Conservation (phyloP, 2,888 invertebrate species). For the Brassicogethes aeneus region DNA sequence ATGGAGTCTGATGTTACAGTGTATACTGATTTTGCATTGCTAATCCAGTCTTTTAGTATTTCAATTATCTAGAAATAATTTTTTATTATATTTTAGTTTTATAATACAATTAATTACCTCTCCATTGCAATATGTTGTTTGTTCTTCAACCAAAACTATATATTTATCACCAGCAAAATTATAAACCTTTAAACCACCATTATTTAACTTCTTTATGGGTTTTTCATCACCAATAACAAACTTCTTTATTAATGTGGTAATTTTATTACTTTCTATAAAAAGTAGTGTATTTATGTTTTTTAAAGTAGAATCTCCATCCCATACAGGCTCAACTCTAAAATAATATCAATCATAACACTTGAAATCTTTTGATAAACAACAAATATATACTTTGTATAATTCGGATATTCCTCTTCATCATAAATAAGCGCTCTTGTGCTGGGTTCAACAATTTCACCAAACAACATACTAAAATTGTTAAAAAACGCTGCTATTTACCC, state of each 20-base stretch:
- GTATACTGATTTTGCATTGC: slow-evolving; percentile 25
- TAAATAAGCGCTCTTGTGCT: slow-evolving; percentile 34
- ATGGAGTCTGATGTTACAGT: slow-evolving; percentile 29
- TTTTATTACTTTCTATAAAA: slow-evolving; percentile 21
- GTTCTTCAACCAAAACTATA: slow-evolving; percentile 17
- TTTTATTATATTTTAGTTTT: background rate
- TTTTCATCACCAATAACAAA: slow-evolving; percentile 13
- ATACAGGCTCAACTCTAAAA: no score
- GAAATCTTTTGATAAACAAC: slow-evolving; percentile 2
- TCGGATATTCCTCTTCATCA: slow-evolving; percentile 32
- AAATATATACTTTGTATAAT: slow-evolving; percentile 21
- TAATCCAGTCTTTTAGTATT: slow-evolving; percentile 27
- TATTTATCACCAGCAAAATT: slow-evolving; percentile 17
- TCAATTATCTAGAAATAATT: slow-evolving; percentile 29
- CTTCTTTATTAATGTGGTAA: slow-evolving; percentile 14
- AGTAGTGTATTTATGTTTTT: slow-evolving; percentile 18
- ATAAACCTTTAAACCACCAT: slow-evolving; percentile 19
- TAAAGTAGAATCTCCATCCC: slow-evolving; percentile 18
- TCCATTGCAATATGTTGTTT: slow-evolving; percentile 21
- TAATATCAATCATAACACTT: slow-evolving; percentile 1
- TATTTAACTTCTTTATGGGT: slow-evolving; percentile 13
- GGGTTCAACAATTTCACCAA: slow-evolving; percentile 39
- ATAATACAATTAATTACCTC: slow-evolving; percentile 21
- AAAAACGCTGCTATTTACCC: no score
- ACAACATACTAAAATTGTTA: no score